Base-by-base conservation (phyloP, 2,113 vertebrate genomes). In the Calidris pygmaea region DNA sequence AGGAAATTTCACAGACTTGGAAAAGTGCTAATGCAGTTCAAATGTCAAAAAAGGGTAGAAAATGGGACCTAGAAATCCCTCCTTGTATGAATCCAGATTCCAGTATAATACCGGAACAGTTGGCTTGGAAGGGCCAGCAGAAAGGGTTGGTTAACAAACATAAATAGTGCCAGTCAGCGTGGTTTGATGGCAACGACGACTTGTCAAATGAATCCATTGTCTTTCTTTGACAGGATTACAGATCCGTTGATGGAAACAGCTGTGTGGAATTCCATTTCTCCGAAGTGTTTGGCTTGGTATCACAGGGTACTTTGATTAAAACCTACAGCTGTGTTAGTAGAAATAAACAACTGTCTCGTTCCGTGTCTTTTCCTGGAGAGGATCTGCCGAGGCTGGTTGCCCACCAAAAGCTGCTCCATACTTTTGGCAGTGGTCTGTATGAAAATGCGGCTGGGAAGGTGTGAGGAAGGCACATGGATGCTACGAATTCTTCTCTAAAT, bases 231-330 rank as follows among this genome's bases (percentile, higher is more conserved):
- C 65, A 82, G 50, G 45, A n/a, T 68, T 91, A 75, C 78, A 68
- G 87, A 93, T 94, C 2, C 4, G 45, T 50, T 73, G 87, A 37
- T 91, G 71, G 81, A 85, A 96, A 89, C 77, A 70, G 66, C 66
- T 89, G 66, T 45, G 67, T 85, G 48, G n/a, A 73, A 73, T 94
- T 95, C 85, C 3, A 66, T 87, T 95, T 94, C 78, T 89, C 77
- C 58, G 3, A 62, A 91, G 39, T 70, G 83, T 87, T 87, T 95
- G 48, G 11, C 74, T 79, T 82, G n/a, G 50, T 72, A 70, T 79
- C 34, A 3, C 24, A 70, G 73, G 30, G 43, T 68, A 81, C 87
- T 95, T 91, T 87, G 70, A 89, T 95, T 85, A 95, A 96, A 96
- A 92, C 66, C 55, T 91, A 72, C 60, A 87, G 66, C 48, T 90